These are phyloP conservation scores for Brachypodius melanocephalos DNA, from an alignment of 2,113 vertebrate genomes.

Conservation along the genomic window DNA sequence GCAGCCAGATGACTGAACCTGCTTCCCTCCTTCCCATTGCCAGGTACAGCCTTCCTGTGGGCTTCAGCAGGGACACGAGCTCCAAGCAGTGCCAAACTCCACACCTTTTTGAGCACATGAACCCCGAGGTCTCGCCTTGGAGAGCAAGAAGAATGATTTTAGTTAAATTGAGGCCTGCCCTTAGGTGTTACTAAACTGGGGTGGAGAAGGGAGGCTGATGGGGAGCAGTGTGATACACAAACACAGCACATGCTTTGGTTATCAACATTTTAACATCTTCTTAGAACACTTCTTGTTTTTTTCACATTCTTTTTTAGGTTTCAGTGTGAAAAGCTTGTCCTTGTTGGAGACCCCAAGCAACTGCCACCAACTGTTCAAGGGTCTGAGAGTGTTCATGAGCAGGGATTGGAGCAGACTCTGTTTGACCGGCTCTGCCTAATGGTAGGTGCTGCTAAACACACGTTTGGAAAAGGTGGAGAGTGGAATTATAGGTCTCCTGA, in stretches of 20 bases:
- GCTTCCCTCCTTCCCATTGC: slow-evolving; percentile 79
- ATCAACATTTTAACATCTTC: background rate
- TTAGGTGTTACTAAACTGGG: background rate
- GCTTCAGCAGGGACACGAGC: background rate
- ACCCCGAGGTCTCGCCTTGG: rapidly evolving
- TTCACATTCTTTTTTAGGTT: slow-evolving; percentile 63
- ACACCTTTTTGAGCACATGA: rapidly evolving
- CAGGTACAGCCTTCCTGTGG: slow-evolving; percentile 60
- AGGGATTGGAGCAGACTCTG: slow-evolving; percentile 80
- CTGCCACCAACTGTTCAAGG: slow-evolving; percentile 79
- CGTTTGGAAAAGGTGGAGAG: background rate
- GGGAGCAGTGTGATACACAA: background rate
- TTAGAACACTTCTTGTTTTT: background rate
- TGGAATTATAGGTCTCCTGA: background rate
- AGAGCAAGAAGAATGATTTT: background rate
- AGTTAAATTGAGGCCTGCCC: background rate
- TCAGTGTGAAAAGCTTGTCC: slow-evolving; percentile 80
- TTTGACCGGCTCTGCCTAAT: slow-evolving; percentile 79
- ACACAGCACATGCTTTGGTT: rapidly evolving
- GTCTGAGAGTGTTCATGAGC: slow-evolving; percentile 74
- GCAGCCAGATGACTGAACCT: slow-evolving; percentile 82
- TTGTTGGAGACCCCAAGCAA: slow-evolving; percentile 81
- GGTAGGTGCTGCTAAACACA: slow-evolving; percentile 37
- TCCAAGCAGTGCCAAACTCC: background rate
- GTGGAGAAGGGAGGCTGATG: background rate